A percentile compares a stretch with the other conserved stretches of the same genome.
phyloP scores from a whole-genome alignment of 2,113 vertebrate genomes.

The Meriones unguiculatus region DNA sequence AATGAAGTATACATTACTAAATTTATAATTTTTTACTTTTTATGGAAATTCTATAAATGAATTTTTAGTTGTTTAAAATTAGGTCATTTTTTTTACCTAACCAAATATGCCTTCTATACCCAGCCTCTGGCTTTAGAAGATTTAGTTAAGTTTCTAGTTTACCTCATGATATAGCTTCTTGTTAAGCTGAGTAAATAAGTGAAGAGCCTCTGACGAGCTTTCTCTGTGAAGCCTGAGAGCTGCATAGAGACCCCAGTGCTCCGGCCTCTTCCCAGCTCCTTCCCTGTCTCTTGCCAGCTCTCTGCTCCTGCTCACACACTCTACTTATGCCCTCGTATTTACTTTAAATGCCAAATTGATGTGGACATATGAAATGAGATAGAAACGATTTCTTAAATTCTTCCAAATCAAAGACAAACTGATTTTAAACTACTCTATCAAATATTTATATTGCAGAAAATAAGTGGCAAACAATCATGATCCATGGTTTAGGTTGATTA shows the following conservation, averaged over 20 bases:
- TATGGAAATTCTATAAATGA: neutral
- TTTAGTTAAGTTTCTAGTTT: constrained; percentile 48
- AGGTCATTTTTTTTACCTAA: constrained; percentile 3
- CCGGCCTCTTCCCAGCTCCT: neutral
- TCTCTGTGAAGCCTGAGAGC: neutral
- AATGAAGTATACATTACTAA: constrained; percentile 33
- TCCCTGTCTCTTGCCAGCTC: neutral
- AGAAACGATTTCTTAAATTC: constrained; percentile 14
- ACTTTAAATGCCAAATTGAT: constrained; percentile 22
- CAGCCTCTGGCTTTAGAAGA: constrained; percentile 26
- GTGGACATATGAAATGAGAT: constrained; percentile 39
- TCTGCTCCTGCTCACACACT: neutral
- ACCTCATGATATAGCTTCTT: constrained; percentile 38
- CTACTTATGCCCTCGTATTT: constrained; percentile 1
- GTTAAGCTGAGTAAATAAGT: neutral
- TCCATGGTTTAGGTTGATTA: constrained; percentile 40
- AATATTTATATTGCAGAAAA: constrained; percentile 48
- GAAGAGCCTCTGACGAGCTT: neutral
- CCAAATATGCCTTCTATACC: constrained; percentile 41
- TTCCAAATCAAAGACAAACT: constrained; percentile 46
- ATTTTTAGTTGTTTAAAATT: constrained; percentile 53
- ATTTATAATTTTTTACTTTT: constrained; percentile 52
- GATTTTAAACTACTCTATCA: constrained; percentile 58
- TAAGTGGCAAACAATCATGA: constrained; percentile 48
- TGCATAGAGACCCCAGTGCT: neutral